phyloP scores from a whole-genome alignment of 2,888 invertebrate genomes.

The Cryptus viduatorius region DNA sequence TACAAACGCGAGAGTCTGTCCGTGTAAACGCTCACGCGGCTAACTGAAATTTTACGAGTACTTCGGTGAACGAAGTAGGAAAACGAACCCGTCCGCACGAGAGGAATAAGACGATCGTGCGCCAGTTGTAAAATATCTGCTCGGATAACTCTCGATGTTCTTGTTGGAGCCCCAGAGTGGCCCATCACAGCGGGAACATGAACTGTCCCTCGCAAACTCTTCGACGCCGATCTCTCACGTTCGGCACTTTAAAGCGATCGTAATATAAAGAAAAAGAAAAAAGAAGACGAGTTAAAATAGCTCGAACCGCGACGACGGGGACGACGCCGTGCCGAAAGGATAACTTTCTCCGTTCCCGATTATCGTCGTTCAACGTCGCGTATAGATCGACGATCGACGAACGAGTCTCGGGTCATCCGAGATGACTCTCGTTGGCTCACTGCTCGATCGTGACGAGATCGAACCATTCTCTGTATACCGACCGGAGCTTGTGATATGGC shows the following conservation, averaged over 20 bases:
- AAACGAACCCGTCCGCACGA: slow-evolving; percentile 27
- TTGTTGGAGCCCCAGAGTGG: not conserved
- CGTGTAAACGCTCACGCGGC: not conserved
- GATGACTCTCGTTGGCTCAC: slow-evolving; percentile 60
- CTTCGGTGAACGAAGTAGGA: slow-evolving; percentile 26
- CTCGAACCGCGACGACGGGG: slow-evolving; percentile 22
- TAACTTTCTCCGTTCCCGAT: slow-evolving; percentile 65
- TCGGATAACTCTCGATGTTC: slow-evolving; percentile 30
- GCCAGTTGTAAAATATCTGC: slow-evolving; percentile 41
- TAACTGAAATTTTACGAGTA: slow-evolving; percentile 44
- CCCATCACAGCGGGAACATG: not conserved
- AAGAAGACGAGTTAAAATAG: slow-evolving; percentile 22
- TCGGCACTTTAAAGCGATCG: slow-evolving; percentile 51
- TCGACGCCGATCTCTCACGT: slow-evolving; percentile 57
- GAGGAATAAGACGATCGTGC: slow-evolving; percentile 37
- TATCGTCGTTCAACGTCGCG: slow-evolving; percentile 48
- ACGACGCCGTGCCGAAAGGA: slow-evolving; percentile 60
- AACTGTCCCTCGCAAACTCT: slow-evolving; percentile 44
- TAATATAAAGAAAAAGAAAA: slow-evolving; percentile 37
- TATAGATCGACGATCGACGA: slow-evolving; percentile 51
- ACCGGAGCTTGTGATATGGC: not conserved
- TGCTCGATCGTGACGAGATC: slow-evolving; percentile 65
- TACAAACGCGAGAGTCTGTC: not conserved
- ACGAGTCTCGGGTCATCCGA: slow-evolving; percentile 57
- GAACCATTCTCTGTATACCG: slow-evolving; percentile 32